These are phyloP conservation scores for Ophioderma brevispina DNA, from an alignment of 35 echinoderm and acorn worm genomes.

Conservation along the genomic window DNA sequence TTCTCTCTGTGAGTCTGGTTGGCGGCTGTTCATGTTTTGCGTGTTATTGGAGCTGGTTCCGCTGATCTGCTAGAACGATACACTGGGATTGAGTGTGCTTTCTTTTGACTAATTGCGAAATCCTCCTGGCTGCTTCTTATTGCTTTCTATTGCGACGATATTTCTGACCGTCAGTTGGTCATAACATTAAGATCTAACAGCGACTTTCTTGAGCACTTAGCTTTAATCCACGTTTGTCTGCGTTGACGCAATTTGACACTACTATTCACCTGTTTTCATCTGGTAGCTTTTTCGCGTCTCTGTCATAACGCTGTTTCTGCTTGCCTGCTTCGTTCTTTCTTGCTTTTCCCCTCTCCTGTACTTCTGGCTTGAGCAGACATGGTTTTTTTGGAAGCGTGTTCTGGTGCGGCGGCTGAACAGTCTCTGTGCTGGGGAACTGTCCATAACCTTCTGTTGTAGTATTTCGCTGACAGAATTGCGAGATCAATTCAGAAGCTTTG, in stretches of 20 bases:
- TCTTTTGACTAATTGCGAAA: too few species aligned
- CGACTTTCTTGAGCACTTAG: conserved; percentile 36
- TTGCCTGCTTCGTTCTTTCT: conserved; percentile 43
- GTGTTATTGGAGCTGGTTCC: too few species aligned
- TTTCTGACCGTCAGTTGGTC: conserved; percentile 15
- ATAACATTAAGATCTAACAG: conserved; percentile 29
- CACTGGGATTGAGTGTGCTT: too few species aligned
- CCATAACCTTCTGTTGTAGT: conserved; percentile 17
- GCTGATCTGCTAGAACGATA: too few species aligned
- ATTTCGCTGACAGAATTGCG: conserved; percentile 38
- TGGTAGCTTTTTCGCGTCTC: conserved; percentile 33
- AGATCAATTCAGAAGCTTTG: conserved; percentile 53
- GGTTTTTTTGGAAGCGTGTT: conserved; percentile 22
- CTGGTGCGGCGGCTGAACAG: conserved; percentile 21
- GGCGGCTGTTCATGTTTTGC: too few species aligned
- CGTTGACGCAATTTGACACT: conserved; percentile 21
- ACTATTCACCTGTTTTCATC: conserved; percentile 46
- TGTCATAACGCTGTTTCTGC: conserved; percentile 44
- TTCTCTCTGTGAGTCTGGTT: too few species aligned
- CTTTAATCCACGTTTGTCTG: conserved; percentile 12
- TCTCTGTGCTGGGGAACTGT: conserved; percentile 41
- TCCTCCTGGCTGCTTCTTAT: not conserved
- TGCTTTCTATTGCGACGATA: conserved; percentile 40
- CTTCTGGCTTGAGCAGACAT: not conserved
- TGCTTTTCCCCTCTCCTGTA: not conserved